Conservation (phyloP, 2,797 vertebrate genomes). For the Gambelia wislizenii region DNA sequence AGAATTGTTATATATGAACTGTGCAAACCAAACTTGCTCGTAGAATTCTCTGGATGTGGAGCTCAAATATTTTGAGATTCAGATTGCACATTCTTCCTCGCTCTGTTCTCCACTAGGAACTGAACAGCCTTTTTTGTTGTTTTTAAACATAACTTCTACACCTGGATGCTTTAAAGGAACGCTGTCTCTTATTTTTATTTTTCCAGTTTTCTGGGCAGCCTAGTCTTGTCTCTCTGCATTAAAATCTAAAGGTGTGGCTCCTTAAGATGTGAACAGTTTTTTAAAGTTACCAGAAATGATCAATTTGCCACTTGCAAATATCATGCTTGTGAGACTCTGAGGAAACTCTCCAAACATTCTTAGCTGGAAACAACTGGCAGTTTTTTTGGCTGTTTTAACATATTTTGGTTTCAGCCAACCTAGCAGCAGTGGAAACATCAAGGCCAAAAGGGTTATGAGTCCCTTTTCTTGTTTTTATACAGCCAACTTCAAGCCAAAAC, state of each 20-base stretch:
- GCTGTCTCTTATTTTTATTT: not conserved
- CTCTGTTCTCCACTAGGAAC: not conserved
- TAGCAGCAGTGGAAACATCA: not conserved
- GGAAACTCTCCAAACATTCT: not conserved
- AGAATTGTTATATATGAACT: not conserved
- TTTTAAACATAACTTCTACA: not conserved
- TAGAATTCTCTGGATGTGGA: not conserved
- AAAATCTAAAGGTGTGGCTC: not conserved
- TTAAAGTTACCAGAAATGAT: not conserved
- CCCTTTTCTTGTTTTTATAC: not conserved
- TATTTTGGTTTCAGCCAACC: not conserved
- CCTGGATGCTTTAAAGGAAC: not conserved
- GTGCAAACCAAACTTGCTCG: not conserved
- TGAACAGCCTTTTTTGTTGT: not conserved
- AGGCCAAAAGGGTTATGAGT: too few relatives aligned
- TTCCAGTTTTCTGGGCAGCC: not conserved
- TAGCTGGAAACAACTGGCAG: not conserved
- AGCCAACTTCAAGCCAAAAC: not conserved
- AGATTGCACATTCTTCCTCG: not conserved
- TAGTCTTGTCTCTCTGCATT: not conserved
- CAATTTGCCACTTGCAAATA: not conserved
- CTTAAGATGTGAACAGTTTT: not conserved
- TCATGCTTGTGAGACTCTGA: too few relatives aligned
- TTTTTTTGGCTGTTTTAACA: not conserved
- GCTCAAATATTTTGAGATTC: not conserved